phyloP scores from a whole-genome alignment of 2,888 invertebrate species.

The Aricia artaxerxes region DNA sequence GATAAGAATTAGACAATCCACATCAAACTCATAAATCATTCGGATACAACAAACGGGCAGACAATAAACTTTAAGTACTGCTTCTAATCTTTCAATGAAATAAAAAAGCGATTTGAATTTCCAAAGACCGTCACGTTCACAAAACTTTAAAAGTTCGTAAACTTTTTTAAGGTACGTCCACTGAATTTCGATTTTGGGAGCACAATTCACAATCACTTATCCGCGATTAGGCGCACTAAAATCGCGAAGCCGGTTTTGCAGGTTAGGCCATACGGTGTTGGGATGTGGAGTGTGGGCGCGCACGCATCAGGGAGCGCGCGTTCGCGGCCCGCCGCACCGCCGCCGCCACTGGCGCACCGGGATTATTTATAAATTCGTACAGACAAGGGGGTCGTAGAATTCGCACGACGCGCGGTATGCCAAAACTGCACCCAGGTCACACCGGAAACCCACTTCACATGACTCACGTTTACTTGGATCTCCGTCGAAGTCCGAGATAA shows the following conservation, averaged over 20 bases:
- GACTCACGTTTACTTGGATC: slow-evolving; percentile 26
- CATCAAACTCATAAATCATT: slow-evolving; percentile 15
- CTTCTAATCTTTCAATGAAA: not conserved
- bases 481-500: not conserved
- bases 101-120: not conserved
- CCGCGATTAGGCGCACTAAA: slow-evolving; percentile 32
- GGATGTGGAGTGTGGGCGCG: slow-evolving; percentile 53
- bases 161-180: not conserved
- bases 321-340: slow-evolving; percentile 76
- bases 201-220: slow-evolving; percentile 26
- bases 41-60: not conserved
- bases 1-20: slow-evolving; percentile 17
- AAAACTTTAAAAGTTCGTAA: not conserved
- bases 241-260: slow-evolving; percentile 14
- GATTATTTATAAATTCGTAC: slow-evolving; percentile 79
- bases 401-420: slow-evolving; percentile 72
- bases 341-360: slow-evolving; percentile 77
- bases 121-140: slow-evolving; percentile 12
- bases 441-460: slow-evolving; percentile 56
- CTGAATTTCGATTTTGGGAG: not conserved
- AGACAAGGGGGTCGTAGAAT: slow-evolving; percentile 80
- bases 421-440: slow-evolving; percentile 62
- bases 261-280: slow-evolving; percentile 35
- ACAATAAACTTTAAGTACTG: not conserved
- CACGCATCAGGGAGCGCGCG: slow-evolving; percentile 71